These are phyloP conservation scores for Circaetus cinerascens DNA, from an alignment of 2,113 vertebrate genomes.

Conservation along the genomic window DNA sequence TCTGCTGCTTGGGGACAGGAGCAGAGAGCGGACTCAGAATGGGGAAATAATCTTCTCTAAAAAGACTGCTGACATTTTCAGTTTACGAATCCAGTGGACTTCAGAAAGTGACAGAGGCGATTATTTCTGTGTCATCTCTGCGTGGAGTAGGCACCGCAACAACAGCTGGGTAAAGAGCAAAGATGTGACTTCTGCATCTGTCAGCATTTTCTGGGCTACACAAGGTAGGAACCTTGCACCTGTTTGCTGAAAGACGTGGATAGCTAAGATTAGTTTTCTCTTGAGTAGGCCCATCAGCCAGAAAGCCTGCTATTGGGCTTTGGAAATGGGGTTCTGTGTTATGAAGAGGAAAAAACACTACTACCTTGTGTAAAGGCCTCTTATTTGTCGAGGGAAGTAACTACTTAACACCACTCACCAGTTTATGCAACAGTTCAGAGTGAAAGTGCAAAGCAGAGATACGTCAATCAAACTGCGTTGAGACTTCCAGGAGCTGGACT, in stretches of 20 bases:
- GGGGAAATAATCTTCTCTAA: constrained; percentile 83
- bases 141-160: constrained; percentile 77
- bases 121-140: constrained; percentile 83
- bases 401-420: neutral
- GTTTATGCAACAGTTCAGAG: neutral
- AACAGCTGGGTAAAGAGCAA: constrained; percentile 77
- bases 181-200: constrained; percentile 72
- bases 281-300: neutral
- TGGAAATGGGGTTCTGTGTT: neutral
- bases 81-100: constrained; percentile 85
- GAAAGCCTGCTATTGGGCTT: neutral
- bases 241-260: neutral
- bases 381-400: neutral
- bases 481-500: neutral
- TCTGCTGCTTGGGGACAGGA: constrained; percentile 70
- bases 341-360: neutral
- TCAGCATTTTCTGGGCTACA: constrained; percentile 79
- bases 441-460: neutral
- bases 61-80: constrained; percentile 78
- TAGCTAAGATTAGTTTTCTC: neutral
- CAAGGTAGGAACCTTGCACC: constrained; percentile 77
- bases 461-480: neutral
- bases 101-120: constrained; percentile 83
- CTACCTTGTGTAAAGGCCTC: neutral
- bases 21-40: constrained; percentile 71